These are phyloP conservation scores for Drosophila simulans DNA, from an alignment of 1,140 invertebrate genomes.

Conservation along the genomic window DNA sequence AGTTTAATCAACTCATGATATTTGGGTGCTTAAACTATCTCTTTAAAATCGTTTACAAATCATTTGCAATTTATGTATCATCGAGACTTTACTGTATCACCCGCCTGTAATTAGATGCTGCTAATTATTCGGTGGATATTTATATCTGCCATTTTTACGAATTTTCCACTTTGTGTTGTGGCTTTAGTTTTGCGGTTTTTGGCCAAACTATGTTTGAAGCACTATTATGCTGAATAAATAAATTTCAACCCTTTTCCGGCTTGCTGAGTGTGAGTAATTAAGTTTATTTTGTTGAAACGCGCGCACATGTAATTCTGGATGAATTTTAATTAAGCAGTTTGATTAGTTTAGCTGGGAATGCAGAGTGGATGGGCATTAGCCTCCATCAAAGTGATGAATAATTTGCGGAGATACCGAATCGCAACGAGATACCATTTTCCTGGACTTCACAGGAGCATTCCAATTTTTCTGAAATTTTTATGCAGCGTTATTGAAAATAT, in stretches of 20 bases:
- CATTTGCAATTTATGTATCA: not conserved
- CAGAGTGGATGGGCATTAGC: not conserved
- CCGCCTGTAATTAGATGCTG: slow-evolving; percentile 28
- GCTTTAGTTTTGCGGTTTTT: slow-evolving; percentile 41
- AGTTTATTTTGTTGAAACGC: slow-evolving; percentile 48
- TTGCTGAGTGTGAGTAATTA: slow-evolving; percentile 47
- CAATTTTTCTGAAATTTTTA: not conserved
- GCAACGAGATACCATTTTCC: slow-evolving; percentile 16
- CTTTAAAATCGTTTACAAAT: no score
- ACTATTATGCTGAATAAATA: slow-evolving; percentile 46
- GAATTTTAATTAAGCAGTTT: slow-evolving; percentile 50
- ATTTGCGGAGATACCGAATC: slow-evolving; percentile 3
- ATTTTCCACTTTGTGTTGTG: slow-evolving; percentile 23
- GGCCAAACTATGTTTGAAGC: slow-evolving; percentile 33
- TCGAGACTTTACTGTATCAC: not conserved
- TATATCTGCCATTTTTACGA: slow-evolving; percentile 28
- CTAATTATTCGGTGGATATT: slow-evolving; percentile 26
- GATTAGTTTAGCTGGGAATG: slow-evolving; percentile 44
- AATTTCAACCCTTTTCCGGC: slow-evolving; percentile 43
- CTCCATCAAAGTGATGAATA: slow-evolving; percentile 35
- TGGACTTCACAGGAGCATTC: not conserved
- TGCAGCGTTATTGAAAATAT: slow-evolving; percentile 34
- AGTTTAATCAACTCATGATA: no score
- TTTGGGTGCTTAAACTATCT: no score
- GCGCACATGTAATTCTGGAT: slow-evolving; percentile 40